Conservation (phyloP, 2,888 invertebrate genomes). For the Pantelozetes paolii region DNA sequence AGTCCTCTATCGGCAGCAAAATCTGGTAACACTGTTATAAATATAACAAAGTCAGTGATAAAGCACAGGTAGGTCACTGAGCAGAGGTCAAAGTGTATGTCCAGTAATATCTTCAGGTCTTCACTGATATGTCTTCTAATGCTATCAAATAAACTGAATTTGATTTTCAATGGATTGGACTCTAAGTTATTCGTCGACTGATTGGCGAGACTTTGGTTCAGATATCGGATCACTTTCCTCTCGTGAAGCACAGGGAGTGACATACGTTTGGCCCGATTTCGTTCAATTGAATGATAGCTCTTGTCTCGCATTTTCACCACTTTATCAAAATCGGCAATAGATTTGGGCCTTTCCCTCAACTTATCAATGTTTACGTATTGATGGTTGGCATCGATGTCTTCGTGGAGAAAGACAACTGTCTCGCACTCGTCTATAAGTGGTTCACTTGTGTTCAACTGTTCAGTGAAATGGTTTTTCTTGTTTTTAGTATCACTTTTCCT, state of each 20-base stretch:
- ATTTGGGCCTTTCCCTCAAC: slow-evolving; percentile 20
- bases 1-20: slow-evolving; percentile 34
- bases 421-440: slow-evolving; percentile 36
- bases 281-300: background rate
- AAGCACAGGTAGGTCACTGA: slow-evolving; percentile 43
- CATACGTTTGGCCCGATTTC: slow-evolving; percentile 21
- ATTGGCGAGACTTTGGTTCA: slow-evolving; percentile 8
- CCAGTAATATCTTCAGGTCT: slow-evolving; percentile 8
- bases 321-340: background rate
- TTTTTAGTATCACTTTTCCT: background rate
- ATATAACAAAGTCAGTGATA: slow-evolving; percentile 42
- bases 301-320: slow-evolving; percentile 11
- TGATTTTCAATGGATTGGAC: background rate
- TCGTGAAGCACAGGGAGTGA: slow-evolving; percentile 15
- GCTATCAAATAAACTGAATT: background rate
- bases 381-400: slow-evolving; percentile 7
- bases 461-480: background rate
- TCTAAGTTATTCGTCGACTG: background rate
- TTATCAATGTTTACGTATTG: slow-evolving; percentile 32
- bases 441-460: too few species aligned
- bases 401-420: slow-evolving; percentile 34
- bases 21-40: slow-evolving; percentile 44
- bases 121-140: background rate
- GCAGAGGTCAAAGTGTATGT: slow-evolving; percentile 35
- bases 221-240: background rate